Percentiles rank a stretch among this genome's conserved stretches.
Evolutionary conservation across 2,888 invertebrate genomes (phyloP).

Genomic region (Macropis europaea): DNA sequence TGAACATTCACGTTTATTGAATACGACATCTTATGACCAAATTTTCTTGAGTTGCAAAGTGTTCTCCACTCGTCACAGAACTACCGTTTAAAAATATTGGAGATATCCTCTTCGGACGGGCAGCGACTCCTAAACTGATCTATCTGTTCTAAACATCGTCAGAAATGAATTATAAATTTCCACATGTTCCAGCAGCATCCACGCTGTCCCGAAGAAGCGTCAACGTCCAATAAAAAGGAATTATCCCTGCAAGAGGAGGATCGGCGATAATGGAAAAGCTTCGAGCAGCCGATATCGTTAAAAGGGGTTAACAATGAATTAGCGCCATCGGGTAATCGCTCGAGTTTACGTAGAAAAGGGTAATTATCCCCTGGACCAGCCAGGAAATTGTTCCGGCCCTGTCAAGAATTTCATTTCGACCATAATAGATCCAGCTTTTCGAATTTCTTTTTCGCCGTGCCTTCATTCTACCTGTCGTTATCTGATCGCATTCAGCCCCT

Average conservation of each 20-base stretch:
- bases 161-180: no score
- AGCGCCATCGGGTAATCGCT: conserved; percentile 27
- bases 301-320: conserved; percentile 39
- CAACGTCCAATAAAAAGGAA: neutral
- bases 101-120: no score
- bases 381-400: conserved; percentile 6
- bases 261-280: neutral
- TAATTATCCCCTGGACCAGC: conserved; percentile 26
- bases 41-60: no score
- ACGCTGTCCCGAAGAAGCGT: neutral
- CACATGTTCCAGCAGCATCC: no score
- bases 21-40: no score
- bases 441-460: neutral
- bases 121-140: no score
- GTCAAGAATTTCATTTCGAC: conserved; percentile 3
- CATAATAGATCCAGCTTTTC: neutral
- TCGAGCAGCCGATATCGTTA: neutral
- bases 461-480: neutral
- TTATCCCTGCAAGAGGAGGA: no score
- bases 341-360: conserved; percentile 27
- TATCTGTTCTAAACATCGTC: no score
- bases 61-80: no score
- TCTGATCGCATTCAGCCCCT: neutral
- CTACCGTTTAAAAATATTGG: no score
- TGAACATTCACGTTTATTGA: no score